Evolutionary conservation across 2,888 invertebrate species (phyloP), one percentile per base, ranked within the genome.

Genomic region (Agrotis segetum): DNA sequence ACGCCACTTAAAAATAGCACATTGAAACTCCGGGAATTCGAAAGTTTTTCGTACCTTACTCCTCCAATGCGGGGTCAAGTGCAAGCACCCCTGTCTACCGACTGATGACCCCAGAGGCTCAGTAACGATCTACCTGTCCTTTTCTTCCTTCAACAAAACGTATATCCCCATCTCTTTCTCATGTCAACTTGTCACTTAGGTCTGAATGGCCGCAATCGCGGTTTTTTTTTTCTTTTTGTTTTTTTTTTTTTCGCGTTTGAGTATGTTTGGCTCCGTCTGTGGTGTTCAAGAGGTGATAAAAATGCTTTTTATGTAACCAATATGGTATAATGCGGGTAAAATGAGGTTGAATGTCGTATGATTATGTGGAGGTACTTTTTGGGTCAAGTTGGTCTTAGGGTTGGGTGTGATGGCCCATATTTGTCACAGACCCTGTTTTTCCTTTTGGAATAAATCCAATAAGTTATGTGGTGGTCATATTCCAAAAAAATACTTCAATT

Each of bases 61-160:
- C 50, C 61, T 77, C 50, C 61, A 67, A 72, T 56, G 62, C 58
- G 71, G 70, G 85, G 84, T 84, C 84, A 85, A 85, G 85, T 69
- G 68, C 79, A 79, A 74, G 47, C 71, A 66, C 72, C 72, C 74
- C 64, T 77, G 84, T 83, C 76, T 76, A 58, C 63, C 59, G 84
- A 49, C 63, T 85, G 81, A 85, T 81, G 84, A 85, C 84, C 84
- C 77, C 82, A 71, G 53, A 24, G 69, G 60, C 55, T 60, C 68
- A 16, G 71, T 85, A 85, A 81, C 79, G 81, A 85, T 70, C 79
- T 50, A 24, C 5, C 62, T 14, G 9, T 76, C 74, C 14, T 62
- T 70, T 50, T 84, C 80, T 0, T 14, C 1, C 59, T 17, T 19
- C 9, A 19, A 47, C 11, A 9, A 34, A 5, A 5, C 2, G 1